Conservation (phyloP, 2,113 vertebrate genomes). For the Callopanchax toddi region DNA sequence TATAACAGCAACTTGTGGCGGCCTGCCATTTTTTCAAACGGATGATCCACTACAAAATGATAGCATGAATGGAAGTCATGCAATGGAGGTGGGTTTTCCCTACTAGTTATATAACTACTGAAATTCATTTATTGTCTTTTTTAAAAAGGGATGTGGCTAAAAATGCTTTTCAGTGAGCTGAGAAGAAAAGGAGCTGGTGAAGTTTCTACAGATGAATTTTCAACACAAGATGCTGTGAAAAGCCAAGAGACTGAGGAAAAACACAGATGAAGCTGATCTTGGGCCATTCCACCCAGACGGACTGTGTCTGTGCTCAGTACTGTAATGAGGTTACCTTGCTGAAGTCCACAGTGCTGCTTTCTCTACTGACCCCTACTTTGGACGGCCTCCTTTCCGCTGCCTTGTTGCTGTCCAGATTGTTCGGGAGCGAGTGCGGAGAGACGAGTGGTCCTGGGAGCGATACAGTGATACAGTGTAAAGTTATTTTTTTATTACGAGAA, state of each 20-base stretch:
- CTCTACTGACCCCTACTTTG: conserved; percentile 89
- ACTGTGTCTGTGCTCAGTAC: conserved; percentile 59
- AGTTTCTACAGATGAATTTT: not conserved
- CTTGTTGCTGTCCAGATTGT: conserved; percentile 86
- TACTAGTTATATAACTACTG: conserved; percentile 38
- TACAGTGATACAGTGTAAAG: conserved; percentile 18
- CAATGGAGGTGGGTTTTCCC: conserved; percentile 25
- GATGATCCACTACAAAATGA: conserved; percentile 31
- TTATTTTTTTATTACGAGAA: too few relatives aligned
- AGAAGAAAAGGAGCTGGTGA: conserved; percentile 10
- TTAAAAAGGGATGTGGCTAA: not conserved
- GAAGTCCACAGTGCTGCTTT: conserved; percentile 95
- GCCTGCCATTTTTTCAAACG: conserved; percentile 44
- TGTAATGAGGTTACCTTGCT: conserved; percentile 87
- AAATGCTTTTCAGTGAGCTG: conserved; percentile 12
- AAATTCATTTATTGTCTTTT: conserved; percentile 11
- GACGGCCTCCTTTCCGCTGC: conserved; percentile 85
- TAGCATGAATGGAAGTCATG: conserved; percentile 35
- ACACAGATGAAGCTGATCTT: conserved; percentile 33
- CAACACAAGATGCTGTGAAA: conserved; percentile 32
- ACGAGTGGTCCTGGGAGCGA: conserved; percentile 83
- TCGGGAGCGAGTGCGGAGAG: conserved; percentile 88
- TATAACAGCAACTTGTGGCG: conserved; percentile 41
- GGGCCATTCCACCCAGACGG: conserved; percentile 30
- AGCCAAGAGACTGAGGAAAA: conserved; percentile 38